Base-by-base conservation (phyloP, 1,140 invertebrate genomes). In the Rhizoglyphus robini region DNA sequence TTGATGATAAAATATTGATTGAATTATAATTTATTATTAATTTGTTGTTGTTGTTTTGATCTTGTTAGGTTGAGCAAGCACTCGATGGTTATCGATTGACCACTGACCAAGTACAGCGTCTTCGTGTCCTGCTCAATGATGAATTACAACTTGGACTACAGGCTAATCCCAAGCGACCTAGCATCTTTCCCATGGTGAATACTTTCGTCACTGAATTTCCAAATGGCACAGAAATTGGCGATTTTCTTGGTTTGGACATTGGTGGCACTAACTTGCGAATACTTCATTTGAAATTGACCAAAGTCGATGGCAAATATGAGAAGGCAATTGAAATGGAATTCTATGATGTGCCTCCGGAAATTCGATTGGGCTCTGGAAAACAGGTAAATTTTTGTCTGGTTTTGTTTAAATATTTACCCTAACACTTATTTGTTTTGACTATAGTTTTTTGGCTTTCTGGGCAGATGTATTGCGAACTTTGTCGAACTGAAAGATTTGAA, bases 251-350 rank as follows among this genome's bases (percentile, higher is more conserved):
- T 2, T 74, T 90, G 18, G 88, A 89, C 74, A 76, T 89, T 4
- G 88, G 88, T 3, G 86, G 86, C 1, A 88, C 86, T 2, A 87
- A 90, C 75, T 88, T 88, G 73, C 79, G 87, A 11, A 82, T 89
- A 1, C 76, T 88, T 23, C 75, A 85, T 11, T 74, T 87, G 58
- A 76, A 80, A 47, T 71, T 88, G 38, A 72, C 77, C 80, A 25
- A 73, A 75, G n/a, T 70, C 75, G 74, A 79, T 62, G 72, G 78
- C 64, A 79, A 82, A 11, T 83, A 78, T 76, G 79, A 72, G 70
- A 81, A 83, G 11, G 79, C 81, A 65, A 83, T 78, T 76, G 79
- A 72, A 70, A 81, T 77, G 73, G 80, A 82, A 68, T 81, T 82
- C 51, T 86, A 80, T 69, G 75, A 80, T 31, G 80, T 84, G 34